Evolutionary conservation across 2,888 invertebrate species (phyloP), one percentile per base, ranked within the genome.

Genomic region (Coleophora deauratella): DNA sequence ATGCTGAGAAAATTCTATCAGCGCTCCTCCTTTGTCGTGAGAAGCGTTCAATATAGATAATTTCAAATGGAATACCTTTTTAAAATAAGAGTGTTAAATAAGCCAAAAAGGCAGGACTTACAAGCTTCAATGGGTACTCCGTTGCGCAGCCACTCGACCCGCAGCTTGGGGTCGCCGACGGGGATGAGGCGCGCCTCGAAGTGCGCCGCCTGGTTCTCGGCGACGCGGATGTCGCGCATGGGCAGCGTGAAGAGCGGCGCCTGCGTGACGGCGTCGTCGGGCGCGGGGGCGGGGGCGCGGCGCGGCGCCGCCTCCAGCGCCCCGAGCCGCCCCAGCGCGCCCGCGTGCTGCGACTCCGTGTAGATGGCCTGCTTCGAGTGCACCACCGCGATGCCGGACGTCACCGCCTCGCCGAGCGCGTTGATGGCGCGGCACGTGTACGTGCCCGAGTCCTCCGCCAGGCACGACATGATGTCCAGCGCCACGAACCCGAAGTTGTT

Each of bases 401-500:
- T 97, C 10, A 97, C 93, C 28, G 96, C 96, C 86, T 97, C 95
- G 33, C 99, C 99, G 11, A 95, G 87, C 39, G 93, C 93, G 63
- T 98, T 99, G 40, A 90, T 92, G 1, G 98, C 97, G 60, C 96
- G 90, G 72, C 97, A 96, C 0, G 97, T 98, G 70, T 99, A 99
- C 0, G 93, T 94, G 36, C 99, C 99, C 11, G 95, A 93, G 85
- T 99, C 99, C 72, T 99, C 99, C 8, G 98, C 95, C 62, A 97
- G 92, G 44, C 96, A 94, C 55, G 97, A 94, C 87, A 97, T 91
- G 55, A 99, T 97, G 67, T 99, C 99, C 43, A 99, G 86, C 15
- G 98, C 96, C 10, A 98, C 98, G 70, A 97, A 99, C 34, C 99
- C 99, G 71, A 99, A 99, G 78, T 96, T 98, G 66, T 97, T 95